Evolutionary conservation across 1,140 invertebrate species (phyloP), one percentile per base, ranked within the genome.

Genomic region (Oedothorax gibbosus): DNA sequence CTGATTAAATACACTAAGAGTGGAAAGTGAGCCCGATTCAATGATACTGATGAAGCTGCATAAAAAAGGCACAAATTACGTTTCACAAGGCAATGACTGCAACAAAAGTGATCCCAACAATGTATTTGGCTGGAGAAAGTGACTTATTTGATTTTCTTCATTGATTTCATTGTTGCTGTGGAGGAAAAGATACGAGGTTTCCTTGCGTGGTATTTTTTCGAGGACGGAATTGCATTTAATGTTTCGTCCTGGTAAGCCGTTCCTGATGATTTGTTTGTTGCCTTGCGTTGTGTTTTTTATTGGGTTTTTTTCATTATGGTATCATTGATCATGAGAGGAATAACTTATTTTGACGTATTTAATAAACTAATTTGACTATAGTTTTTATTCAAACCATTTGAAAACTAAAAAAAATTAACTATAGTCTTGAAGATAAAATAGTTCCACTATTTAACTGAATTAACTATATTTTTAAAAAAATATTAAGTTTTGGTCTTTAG

Each of bases 101-200:
- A 73, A 82, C 79, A 82, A 82, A 82, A 82, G 79, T 82, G 79
- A 18, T 53, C 66, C 68, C 65, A 82, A 73, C 69, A 82, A 82
- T 82, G 68, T 73, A 56, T 60, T 81, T 81, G 78, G 69, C 78
- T 69, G 56, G 12, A 50, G 11, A 82, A 82, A 82, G 79, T 82
- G 69, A 73, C 79, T 82, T 82, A 82, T 82, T 82, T 82, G 73
- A 82, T 82, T 82, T 82, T 82, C 79, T 82, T 51, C 79, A 82
- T 82, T 82, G 79, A 82, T 82, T 82, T 82, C 79, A 82, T 82
- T 82, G 79, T 82, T 72, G 79, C 56, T 64, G 69, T 3, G 50
- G 21, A 73, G 54, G 57, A 56, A 62, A 72, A 72, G 60, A 51
- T 53, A 35, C 15, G 56, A 82, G 68, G 54, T 57, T 51, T 21